Percentiles rank a stretch among this genome's conserved stretches.
These are phyloP conservation scores for Mandrillus leucophaeus DNA, from an alignment of 2,113 vertebrate species.

Conservation along the genomic window DNA sequence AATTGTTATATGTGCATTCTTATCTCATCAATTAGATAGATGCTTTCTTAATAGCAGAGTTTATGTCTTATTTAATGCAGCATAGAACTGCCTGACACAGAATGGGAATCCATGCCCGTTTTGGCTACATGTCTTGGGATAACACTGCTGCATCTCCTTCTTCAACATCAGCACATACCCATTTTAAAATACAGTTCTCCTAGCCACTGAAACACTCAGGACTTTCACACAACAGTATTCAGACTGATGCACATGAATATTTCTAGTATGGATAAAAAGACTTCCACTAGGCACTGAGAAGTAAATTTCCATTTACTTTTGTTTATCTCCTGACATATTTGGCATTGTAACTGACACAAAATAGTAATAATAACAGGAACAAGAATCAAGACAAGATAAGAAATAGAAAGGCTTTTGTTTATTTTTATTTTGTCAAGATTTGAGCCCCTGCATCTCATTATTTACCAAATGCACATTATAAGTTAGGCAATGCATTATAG, in stretches of 20 bases:
- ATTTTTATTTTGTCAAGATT: background rate
- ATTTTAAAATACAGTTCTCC: background rate
- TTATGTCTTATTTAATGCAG: background rate
- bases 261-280: background rate
- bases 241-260: background rate
- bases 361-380: background rate
- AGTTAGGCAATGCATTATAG: background rate
- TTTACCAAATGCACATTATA: background rate
- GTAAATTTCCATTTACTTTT: background rate
- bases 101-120: background rate
- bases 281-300: background rate
- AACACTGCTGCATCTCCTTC: background rate
- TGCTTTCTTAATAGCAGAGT: background rate
- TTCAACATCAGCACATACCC: background rate
- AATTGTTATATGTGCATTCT: background rate
- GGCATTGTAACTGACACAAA: background rate
- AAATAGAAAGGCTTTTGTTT: background rate
- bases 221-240: background rate
- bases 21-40: background rate
- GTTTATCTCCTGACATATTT: background rate
- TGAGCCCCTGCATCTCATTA: background rate
- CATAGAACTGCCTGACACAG: background rate
- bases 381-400: background rate
- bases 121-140: background rate
- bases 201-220: background rate